These are phyloP conservation scores for Cephalopterus ornatus DNA, from an alignment of 2,113 vertebrate species.

Conservation along the genomic window DNA sequence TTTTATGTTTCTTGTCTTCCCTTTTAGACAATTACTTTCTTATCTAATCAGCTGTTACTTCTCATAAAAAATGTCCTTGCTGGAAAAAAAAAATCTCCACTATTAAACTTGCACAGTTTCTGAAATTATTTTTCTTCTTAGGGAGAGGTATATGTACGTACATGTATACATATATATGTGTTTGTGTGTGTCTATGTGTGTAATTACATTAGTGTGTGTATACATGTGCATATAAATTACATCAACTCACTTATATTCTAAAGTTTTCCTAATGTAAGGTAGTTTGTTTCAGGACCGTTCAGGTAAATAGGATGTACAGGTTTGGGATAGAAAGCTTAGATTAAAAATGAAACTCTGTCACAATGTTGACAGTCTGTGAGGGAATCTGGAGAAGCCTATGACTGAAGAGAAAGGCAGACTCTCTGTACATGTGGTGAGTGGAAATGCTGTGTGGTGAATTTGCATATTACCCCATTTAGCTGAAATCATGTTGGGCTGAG, in stretches of 20 bases:
- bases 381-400: neutral
- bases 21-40: neutral
- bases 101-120: neutral
- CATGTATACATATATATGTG: too few relatives aligned
- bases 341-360: neutral
- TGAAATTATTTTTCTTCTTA: neutral
- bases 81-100: neutral
- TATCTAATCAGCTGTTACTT: neutral
- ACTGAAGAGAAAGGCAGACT: neutral
- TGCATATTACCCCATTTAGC: neutral
- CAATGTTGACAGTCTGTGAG: fast-evolving
- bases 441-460: neutral
- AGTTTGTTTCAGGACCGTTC: neutral
- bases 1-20: neutral
- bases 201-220: fast-evolving
- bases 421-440: neutral
- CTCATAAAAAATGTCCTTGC: neutral
- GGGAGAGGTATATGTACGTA: neutral
- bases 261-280: neutral
- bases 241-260: neutral
- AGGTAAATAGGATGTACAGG: neutral
- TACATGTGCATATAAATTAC: neutral
- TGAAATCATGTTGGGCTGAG: neutral
- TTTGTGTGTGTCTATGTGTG: neutral
- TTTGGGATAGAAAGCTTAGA: neutral